These are phyloP conservation scores for Corythucha ciliata DNA, from an alignment of 2,888 invertebrate species.

Conservation along the genomic window DNA sequence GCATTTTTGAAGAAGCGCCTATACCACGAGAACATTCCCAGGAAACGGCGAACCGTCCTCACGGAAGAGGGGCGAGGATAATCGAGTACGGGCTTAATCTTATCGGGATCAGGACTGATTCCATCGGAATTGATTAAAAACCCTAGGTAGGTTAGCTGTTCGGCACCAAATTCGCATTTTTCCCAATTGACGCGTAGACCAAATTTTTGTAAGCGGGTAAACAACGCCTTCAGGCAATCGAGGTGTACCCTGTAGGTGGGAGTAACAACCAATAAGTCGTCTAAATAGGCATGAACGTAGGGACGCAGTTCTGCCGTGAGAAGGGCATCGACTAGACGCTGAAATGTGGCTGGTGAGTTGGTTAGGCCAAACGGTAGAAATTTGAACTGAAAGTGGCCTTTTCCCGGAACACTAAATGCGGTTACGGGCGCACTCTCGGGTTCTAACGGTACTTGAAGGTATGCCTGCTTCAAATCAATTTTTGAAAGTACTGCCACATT, in stretches of 20 bases:
- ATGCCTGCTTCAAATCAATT: slow-evolving; percentile 16
- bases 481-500: slow-evolving; percentile 12
- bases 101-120: slow-evolving; percentile 17
- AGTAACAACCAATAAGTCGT: slow-evolving; percentile 21
- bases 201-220: slow-evolving; percentile 6
- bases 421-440: slow-evolving; percentile 34
- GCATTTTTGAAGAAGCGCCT: slow-evolving; percentile 34
- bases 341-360: slow-evolving; percentile 34
- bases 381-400: slow-evolving; percentile 36
- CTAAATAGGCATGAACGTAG: slow-evolving; percentile 15
- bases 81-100: slow-evolving; percentile 2
- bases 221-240: slow-evolving; percentile 4
- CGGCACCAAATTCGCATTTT: slow-evolving; percentile 20
- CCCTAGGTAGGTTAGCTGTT: slow-evolving; percentile 19
- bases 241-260: slow-evolving; percentile 10
- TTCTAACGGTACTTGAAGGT: slow-evolving; percentile 17
- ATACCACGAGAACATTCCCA: slow-evolving; percentile 27
- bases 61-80: slow-evolving; percentile 12
- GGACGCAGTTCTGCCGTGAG: slow-evolving; percentile 21
- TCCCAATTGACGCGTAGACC: slow-evolving; percentile 17
- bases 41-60: slow-evolving; percentile 13
- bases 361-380: slow-evolving; percentile 38
- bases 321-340: slow-evolving; percentile 28
- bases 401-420: slow-evolving; percentile 37
- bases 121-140: slow-evolving; percentile 16